Evolutionary conservation across 2,113 vertebrate genomes (phyloP), one percentile per base, ranked within the genome.

Genomic region (Seriola dumerili): DNA sequence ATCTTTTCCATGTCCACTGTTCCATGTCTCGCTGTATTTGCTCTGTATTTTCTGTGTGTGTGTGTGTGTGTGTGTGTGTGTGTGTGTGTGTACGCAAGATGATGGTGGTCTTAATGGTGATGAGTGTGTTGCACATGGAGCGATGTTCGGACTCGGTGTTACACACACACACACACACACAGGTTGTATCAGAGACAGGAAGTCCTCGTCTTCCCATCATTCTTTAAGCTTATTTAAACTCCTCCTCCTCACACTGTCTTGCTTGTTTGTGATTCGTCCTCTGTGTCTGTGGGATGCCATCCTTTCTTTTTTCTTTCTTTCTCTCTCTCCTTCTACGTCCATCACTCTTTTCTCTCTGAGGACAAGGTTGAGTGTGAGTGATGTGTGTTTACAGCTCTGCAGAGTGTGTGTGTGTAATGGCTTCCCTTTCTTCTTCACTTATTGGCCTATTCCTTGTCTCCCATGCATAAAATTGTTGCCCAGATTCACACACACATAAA

Each of bases 391-490:
- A 87, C 48, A 58, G 76, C 48, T 70, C 80, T 79, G 80, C 50
- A 74, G 84, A 85, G 74, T 67, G 65, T 77, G 63, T 32, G 57
- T 58, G 68, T 71, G 61, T 84, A 89, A 91, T 85, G 44, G 81
- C 29, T 72, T 85, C 90, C 73, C 78, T 89, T 91, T 90, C 78
- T 89, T 83, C 69, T 79, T 40, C 62, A 54, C 63, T 61, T 63
- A 87, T 85, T 71, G 72, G 84, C 78, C 83, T 61, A 77, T 92
- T 87, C 73, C 76, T 88, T 9, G 17, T 81, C 89, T 85, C 21
- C 73, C 81, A 84, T 88, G 88, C 78, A 62, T 89, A 82, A 93
- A 92, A 93, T 88, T 89, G 85, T 42, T 42, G 57, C 72, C 65
- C 67, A 75, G 78, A 75, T 50, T 38, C 64, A 44, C 36, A 38